Percentiles rank a stretch among this genome's conserved stretches.
phyloP scores from a whole-genome alignment of 1,140 invertebrate species.

The Telenomus remus region DNA sequence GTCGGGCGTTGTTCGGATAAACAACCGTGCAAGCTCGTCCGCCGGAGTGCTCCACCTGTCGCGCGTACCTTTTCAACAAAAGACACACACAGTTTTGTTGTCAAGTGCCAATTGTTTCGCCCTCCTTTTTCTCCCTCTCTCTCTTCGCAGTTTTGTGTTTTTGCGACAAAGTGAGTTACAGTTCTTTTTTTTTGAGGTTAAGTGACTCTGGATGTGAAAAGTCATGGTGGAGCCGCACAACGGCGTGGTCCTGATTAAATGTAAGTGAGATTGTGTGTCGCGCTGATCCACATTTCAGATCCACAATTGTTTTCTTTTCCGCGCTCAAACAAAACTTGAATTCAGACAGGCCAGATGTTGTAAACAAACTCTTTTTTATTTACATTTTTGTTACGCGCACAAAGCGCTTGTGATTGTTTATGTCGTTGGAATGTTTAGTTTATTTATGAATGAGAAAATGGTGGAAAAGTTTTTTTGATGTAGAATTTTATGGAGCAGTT shows the following conservation, averaged over 20 bases:
- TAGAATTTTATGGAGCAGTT: conserved; percentile 4
- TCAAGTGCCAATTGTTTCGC: not conserved
- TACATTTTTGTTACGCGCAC: no score
- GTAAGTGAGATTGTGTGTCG: conserved; percentile 25
- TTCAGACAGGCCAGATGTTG: no score
- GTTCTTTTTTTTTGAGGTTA: conserved; percentile 31
- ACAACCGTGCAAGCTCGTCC: not conserved
- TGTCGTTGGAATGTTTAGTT: no score
- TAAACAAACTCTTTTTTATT: no score
- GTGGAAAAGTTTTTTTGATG: not conserved
- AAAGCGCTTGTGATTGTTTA: no score
- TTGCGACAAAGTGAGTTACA: not conserved
- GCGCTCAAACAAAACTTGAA: no score
- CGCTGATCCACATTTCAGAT: not conserved
- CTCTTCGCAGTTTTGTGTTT: not conserved
- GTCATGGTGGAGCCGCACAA: conserved; percentile 42
- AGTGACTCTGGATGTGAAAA: conserved; percentile 10
- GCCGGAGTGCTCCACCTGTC: not conserved
- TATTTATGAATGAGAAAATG: not conserved
- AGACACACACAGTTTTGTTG: not conserved
- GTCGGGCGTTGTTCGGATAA: not conserved
- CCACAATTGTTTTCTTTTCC: not conserved
- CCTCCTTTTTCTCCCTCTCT: not conserved
- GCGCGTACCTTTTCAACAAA: no score
- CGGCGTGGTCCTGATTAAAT: conserved; percentile 45